A percentile compares a stretch with the other conserved stretches of the same genome.
These are phyloP conservation scores for Aplodontia rufa DNA, from an alignment of 2,113 vertebrate genomes.

Conservation along the genomic window DNA sequence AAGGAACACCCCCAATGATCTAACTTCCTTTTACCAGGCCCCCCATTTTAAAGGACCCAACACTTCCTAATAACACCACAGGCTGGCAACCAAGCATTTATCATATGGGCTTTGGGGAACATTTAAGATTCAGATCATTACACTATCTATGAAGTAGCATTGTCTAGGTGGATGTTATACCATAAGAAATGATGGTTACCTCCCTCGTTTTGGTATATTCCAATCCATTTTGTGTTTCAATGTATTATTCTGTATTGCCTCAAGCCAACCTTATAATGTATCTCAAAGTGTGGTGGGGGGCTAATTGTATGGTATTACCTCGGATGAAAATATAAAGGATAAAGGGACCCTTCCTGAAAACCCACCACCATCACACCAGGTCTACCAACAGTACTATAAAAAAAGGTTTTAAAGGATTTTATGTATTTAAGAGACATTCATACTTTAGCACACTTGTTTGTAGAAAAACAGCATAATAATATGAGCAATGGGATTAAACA, in stretches of 20 bases:
- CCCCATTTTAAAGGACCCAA: not conserved
- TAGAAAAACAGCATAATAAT: not conserved
- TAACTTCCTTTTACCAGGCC: no score
- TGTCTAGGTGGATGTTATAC: not conserved
- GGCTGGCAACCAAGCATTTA: not conserved
- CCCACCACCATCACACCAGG: not conserved
- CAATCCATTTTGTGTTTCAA: not conserved
- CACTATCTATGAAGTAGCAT: not conserved
- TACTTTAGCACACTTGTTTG: not conserved
- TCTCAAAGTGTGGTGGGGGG: not conserved
- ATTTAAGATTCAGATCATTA: not conserved
- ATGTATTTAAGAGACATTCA: not conserved
- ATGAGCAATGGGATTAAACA: not conserved
- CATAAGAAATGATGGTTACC: not conserved
- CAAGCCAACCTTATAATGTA: not conserved
- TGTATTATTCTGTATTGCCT: not conserved
- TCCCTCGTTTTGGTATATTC: not conserved
- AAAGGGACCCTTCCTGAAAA: not conserved
- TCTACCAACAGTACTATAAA: not conserved
- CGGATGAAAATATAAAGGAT: not conserved
- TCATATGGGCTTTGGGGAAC: rapidly evolving
- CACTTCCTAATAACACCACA: not conserved
- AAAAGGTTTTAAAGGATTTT: not conserved
- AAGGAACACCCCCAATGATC: not conserved
- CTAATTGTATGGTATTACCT: not conserved